Evolutionary conservation across 2,888 invertebrate genomes (phyloP).

Genomic region (Cryptocephalus primarius): DNA sequence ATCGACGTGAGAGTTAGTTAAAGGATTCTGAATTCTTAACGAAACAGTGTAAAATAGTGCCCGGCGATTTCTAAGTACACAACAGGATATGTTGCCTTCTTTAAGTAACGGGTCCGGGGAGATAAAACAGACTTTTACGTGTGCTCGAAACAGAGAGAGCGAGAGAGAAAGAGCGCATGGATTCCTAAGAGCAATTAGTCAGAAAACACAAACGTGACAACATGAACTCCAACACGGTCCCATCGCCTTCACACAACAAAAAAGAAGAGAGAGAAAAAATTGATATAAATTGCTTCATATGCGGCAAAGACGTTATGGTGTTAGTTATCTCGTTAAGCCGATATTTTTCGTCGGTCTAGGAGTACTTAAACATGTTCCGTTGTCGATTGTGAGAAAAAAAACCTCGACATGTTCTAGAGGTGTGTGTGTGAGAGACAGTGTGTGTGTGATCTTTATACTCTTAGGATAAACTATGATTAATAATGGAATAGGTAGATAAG

Average conservation of each 20-base stretch:
- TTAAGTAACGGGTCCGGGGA: too few relatives aligned
- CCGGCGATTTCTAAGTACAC: too few relatives aligned
- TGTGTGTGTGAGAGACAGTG: not conserved
- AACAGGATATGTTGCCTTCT: too few relatives aligned
- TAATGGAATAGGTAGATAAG: conserved; percentile 26
- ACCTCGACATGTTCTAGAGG: conserved; percentile 30
- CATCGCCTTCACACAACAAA: too few relatives aligned
- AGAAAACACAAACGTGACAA: conserved; percentile 1
- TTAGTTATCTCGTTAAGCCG: conserved; percentile 31
- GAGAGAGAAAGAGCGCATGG: too few relatives aligned
- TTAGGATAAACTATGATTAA: conserved; percentile 33
- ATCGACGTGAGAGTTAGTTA: too few relatives aligned
- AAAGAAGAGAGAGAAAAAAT: not conserved
- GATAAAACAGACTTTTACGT: too few relatives aligned
- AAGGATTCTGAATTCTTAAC: too few relatives aligned
- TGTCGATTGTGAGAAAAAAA: conserved; percentile 29
- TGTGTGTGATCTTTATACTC: conserved; percentile 28
- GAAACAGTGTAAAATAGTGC: too few relatives aligned
- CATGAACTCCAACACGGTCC: not conserved
- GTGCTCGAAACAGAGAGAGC: too few relatives aligned
- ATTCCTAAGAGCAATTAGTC: conserved; percentile 1
- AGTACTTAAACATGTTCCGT: conserved; percentile 34
- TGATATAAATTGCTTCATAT: conserved; percentile 24
- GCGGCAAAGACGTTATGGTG: conserved; percentile 28
- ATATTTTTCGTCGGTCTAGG: conserved; percentile 28